Evolutionary conservation across 1,140 invertebrate species (phyloP), one percentile per base, ranked within the genome.

Genomic region (Papilio polyxenes): DNA sequence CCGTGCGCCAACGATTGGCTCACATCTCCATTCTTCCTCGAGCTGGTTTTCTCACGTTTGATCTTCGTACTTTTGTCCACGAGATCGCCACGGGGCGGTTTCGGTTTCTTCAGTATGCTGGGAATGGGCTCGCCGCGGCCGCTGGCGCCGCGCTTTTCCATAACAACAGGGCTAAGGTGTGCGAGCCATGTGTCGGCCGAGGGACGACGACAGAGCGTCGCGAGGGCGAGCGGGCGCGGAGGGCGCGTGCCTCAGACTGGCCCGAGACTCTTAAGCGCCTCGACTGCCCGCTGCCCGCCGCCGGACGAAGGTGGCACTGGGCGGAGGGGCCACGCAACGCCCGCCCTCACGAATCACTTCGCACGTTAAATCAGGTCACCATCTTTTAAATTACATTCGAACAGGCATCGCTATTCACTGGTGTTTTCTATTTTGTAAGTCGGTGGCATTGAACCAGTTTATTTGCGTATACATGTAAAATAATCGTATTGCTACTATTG

Each of bases 1-100:
- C 95, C 95, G 84, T 95, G 95, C 82, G 94, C 94, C 83, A 96
- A 89, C 84, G 91, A 89, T 49, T 89, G 87, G 82, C 85, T 91
- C 82, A 89, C 92, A 90, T 92, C 91, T 81, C 86, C 84, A 86
- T 88, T 89, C 85, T 89, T 91, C 17, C 86, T 83, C 75, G 87
- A 87, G 82, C 89, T 87, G 81, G 85, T 87, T 82, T 90, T 92
- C 84, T 92, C 92, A 5, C 89, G 89, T 85, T 92, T 92, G 75
- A 93, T 93, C 87, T 94, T 94, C 31, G 91, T 83, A 76, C 92
- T 93, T 82, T 94, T 94, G 77, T 94, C 92, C 37, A 94, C 84
- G 53, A 94, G 88, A 74, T 92, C 92, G 11, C 92, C 91, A 37
- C 90, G 89, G 69, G 84, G 87, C 5, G 87, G 85, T 79, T 93